Evolutionary conservation across 1,140 invertebrate species (phyloP).

Genomic region (Drosophila kanapiae): DNA sequence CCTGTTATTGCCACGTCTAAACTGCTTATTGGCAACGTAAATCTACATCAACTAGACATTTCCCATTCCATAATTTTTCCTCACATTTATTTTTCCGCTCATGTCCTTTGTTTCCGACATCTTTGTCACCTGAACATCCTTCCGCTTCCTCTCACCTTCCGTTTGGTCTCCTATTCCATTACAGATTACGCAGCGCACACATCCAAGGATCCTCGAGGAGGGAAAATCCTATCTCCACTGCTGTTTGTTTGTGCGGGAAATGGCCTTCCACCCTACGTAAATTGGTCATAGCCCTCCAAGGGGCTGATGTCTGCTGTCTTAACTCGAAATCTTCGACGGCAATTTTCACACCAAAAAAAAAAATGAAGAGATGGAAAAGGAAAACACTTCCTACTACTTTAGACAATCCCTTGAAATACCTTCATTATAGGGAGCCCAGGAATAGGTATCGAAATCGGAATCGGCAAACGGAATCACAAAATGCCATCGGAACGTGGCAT

Average conservation of each 20-base stretch:
- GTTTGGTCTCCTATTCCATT: conserved; percentile 32
- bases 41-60: conserved; percentile 32
- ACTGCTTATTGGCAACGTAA: conserved; percentile 16
- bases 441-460: conserved; percentile 47
- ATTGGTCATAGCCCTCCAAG: too few relatives aligned
- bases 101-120: conserved; percentile 21
- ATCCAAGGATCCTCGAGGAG: conserved; percentile 22
- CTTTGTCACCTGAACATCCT: conserved; percentile 64
- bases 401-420: conserved; percentile 70
- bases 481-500: conserved; percentile 57
- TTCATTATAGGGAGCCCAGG: conserved; percentile 61
- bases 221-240: conserved; percentile 55
- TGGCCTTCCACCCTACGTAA: conserved; percentile 48
- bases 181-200: conserved; percentile 26
- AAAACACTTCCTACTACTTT: conserved; percentile 49
- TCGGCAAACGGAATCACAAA: conserved; percentile 54
- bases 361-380: conserved; percentile 5
- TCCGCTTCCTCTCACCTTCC: conserved; percentile 23
- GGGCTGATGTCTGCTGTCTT: conserved; percentile 35
- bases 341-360: conserved; percentile 58
- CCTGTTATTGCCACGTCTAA: conserved; percentile 17
- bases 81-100: conserved; percentile 17
- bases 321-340: conserved; percentile 71
- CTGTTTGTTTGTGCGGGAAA: conserved; percentile 54
- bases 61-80: conserved; percentile 2